These are phyloP conservation scores for Leptogaster cylindrica DNA, from an alignment of 2,888 invertebrate genomes.

Conservation along the genomic window DNA sequence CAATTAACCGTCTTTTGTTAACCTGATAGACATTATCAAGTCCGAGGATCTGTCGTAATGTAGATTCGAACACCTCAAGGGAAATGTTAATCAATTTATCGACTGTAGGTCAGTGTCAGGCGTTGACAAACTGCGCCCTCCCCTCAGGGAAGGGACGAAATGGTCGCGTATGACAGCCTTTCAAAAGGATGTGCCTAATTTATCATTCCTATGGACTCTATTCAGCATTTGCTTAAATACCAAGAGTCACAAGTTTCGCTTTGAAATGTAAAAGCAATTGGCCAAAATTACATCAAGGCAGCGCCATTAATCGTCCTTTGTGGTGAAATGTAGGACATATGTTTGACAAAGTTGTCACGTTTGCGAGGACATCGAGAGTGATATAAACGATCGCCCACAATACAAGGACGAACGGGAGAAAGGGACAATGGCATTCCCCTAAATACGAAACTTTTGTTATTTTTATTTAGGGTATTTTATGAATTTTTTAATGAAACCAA, in stretches of 20 bases:
- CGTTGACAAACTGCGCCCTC: background rate
- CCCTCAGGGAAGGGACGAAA: background rate
- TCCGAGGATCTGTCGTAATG: background rate
- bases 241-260: too few species aligned
- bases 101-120: background rate
- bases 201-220: slow-evolving; percentile 30
- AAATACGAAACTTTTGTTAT: background rate
- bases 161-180: background rate
- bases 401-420: background rate
- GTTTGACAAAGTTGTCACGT: slow-evolving; percentile 39
- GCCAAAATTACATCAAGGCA: slow-evolving; percentile 39
- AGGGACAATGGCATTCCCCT: background rate
- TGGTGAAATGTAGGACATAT: slow-evolving; percentile 40
- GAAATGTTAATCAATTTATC: background rate
- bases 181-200: slow-evolving; percentile 20
- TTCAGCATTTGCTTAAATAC: too few species aligned
- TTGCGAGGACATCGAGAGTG: background rate
- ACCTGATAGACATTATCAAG: background rate
- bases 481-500: background rate
- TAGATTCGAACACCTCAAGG: background rate
- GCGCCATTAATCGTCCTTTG: slow-evolving; percentile 39
- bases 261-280: slow-evolving; percentile 29
- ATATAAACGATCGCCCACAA: slow-evolving; percentile 11
- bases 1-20: background rate
- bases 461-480: background rate